Percentiles rank a stretch among this genome's conserved stretches.
Evolutionary conservation across 1,140 invertebrate genomes (phyloP).

Genomic region (Intoshia linei): DNA sequence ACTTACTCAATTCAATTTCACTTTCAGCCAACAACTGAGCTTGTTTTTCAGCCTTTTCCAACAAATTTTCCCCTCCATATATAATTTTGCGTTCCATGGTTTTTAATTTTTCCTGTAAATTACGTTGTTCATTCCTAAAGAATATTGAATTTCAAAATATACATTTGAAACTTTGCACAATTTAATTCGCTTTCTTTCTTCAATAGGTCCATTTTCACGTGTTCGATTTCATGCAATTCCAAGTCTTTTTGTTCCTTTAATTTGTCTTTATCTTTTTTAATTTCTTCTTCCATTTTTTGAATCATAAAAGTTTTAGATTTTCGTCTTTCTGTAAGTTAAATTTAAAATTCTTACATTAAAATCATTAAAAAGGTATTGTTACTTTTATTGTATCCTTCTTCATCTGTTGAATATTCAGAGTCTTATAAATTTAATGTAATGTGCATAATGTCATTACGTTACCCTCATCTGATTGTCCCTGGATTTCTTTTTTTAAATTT

Average conservation of each 20-base stretch:
- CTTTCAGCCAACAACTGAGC: conserved; percentile 56
- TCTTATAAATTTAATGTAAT: too few species aligned
- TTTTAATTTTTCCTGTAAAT: conserved; percentile 45
- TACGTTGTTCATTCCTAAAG: conserved; percentile 27
- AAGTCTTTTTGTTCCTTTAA: conserved; percentile 26
- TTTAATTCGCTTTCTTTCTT: conserved; percentile 23
- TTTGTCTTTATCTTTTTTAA: conserved; percentile 25
- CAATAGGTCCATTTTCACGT: conserved; percentile 25
- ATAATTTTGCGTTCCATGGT: conserved; percentile 72
- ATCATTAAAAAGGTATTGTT: too few species aligned
- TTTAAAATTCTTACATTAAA: too few species aligned
- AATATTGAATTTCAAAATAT: not conserved
- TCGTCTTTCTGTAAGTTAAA: too few species aligned
- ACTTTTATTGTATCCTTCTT: too few species aligned
- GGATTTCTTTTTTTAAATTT: conserved; percentile 47
- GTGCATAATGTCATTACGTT: too few species aligned
- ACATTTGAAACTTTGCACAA: conserved; percentile 1
- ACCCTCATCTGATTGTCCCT: conserved; percentile 24
- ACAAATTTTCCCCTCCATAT: conserved; percentile 78
- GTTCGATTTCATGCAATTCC: conserved; percentile 34
- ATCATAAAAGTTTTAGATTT: too few species aligned
- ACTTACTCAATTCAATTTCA: conserved; percentile 48
- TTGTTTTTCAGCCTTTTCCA: conserved; percentile 79
- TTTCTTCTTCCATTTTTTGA: conserved; percentile 24
- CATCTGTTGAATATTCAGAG: too few species aligned